Evolutionary conservation across 2,113 vertebrate species (phyloP).

Genomic region (Ptilorrhoa leucosticta): DNA sequence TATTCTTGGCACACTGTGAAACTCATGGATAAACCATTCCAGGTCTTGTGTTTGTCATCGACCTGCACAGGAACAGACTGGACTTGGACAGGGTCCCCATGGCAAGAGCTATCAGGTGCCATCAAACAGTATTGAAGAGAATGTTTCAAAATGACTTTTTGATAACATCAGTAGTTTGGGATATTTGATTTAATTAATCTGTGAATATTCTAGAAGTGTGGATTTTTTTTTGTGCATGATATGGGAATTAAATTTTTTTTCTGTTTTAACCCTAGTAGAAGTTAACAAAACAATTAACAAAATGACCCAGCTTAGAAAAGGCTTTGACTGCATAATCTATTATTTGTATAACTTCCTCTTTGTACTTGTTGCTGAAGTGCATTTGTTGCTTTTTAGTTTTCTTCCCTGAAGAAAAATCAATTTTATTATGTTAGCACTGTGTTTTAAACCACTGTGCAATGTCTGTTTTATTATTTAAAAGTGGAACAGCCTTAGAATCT

Average conservation of each 20-base stretch:
- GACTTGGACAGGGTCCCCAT: not conserved
- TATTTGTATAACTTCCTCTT: not conserved
- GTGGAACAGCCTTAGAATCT: not conserved
- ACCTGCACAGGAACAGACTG: not conserved
- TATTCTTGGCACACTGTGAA: not conserved
- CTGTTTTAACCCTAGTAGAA: not conserved
- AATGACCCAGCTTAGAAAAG: not conserved
- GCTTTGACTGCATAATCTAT: not conserved
- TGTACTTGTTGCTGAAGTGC: not conserved
- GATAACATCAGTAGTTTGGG: not conserved
- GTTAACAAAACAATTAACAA: not conserved
- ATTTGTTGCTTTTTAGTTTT: not conserved
- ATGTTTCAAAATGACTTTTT: not conserved
- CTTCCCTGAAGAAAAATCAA: not conserved
- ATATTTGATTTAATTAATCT: not conserved
- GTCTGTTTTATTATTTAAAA: conserved; percentile 6
- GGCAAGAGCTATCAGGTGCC: not conserved
- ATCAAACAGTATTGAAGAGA: not conserved
- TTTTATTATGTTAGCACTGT: not conserved
- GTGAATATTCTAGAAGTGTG: not conserved
- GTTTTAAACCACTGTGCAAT: not conserved
- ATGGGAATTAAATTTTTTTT: not conserved
- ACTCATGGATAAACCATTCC: not conserved
- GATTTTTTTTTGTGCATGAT: rapidly evolving
- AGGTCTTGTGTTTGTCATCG: not conserved